Evolutionary conservation across 2,797 vertebrate species (phyloP), one percentile per base, ranked within the genome.

Genomic region (Anabacerthia variegaticeps): DNA sequence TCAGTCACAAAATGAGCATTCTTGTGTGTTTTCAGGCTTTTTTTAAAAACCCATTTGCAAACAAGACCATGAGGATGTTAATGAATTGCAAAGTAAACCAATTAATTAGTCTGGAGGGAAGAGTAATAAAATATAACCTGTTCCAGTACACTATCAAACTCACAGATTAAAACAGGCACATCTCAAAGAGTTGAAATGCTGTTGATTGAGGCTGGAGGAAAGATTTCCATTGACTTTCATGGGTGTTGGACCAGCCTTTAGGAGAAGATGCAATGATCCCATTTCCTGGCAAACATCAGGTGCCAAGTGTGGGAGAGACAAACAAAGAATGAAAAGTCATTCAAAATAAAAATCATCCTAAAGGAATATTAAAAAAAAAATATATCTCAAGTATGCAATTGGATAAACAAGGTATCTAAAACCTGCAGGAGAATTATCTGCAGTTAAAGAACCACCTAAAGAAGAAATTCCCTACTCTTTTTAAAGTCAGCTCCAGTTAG

Each of bases 1-100:
- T 76, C 66, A 69, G 13, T 48, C 37, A 71, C 37, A 68, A 94
- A 96, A 96, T 68, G 41, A 95, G 13, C 85, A 88, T 86, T 90
- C 74, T 65, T 55, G 4, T 28, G 20, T 26, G 28, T 67, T 80
- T 87, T 34, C 34, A n/a, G 54, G 14, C 0, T 18, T 63, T 46
- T 55, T 2, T 2, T 10, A 32, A 22, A 46, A 46, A 22, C 2
- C 2, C 2, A 13, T 69, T 67, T 61, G 74, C 55, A 75, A 81
- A 72, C 65, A 81, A 82, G 82, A 59, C 62, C 7, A 6, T 51
- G 37, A 69, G 17, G 61, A 26, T 76, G 63, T 81, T 88, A 84
- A 78, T 74, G 82, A 94, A 62, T 37, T 63, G 17, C 55, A 49
- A 37, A 66, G 22, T 19, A 56, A 88, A 92, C 5, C 41, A 62